phyloP scores from a whole-genome alignment of 2,888 invertebrate species.

The Nysson spinosus region DNA sequence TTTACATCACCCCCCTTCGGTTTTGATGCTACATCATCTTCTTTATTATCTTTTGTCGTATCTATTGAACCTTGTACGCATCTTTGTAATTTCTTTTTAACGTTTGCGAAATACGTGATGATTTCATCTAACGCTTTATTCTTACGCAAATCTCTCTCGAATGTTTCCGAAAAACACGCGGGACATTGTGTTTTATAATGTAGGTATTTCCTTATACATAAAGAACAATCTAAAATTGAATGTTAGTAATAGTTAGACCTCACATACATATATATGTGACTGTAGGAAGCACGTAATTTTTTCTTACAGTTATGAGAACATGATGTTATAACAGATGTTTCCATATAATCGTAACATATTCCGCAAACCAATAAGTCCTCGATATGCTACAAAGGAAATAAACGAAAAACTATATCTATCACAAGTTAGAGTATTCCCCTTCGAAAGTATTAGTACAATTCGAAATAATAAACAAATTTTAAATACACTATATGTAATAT shows the following conservation, averaged over 20 bases:
- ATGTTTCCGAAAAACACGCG: slow-evolving; percentile 76
- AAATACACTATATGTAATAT: not conserved
- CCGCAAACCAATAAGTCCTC: slow-evolving; percentile 77
- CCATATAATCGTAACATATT: slow-evolving; percentile 79
- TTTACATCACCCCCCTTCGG: too few species aligned
- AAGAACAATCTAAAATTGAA: slow-evolving; percentile 78
- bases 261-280: not conserved
- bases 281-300: not conserved
- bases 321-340: slow-evolving; percentile 78
- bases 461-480: not conserved
- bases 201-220: slow-evolving; percentile 79
- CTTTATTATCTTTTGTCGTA: not conserved
- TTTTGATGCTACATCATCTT: not conserved
- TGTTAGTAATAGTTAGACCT: slow-evolving; percentile 19
- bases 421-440: too few species aligned
- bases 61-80: slow-evolving; percentile 5
- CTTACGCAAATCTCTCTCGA: slow-evolving; percentile 77
- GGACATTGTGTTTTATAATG: slow-evolving; percentile 79
- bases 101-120: slow-evolving; percentile 66
- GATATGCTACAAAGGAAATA: slow-evolving; percentile 75
- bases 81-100: slow-evolving; percentile 69
- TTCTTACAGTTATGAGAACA: slow-evolving; percentile 80
- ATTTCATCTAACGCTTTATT: slow-evolving; percentile 78
- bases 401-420: slow-evolving; percentile 15
- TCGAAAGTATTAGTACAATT: not conserved